Base-by-base conservation (phyloP, 2,797 vertebrate genomes). In the Pseudochirops cupreus region DNA sequence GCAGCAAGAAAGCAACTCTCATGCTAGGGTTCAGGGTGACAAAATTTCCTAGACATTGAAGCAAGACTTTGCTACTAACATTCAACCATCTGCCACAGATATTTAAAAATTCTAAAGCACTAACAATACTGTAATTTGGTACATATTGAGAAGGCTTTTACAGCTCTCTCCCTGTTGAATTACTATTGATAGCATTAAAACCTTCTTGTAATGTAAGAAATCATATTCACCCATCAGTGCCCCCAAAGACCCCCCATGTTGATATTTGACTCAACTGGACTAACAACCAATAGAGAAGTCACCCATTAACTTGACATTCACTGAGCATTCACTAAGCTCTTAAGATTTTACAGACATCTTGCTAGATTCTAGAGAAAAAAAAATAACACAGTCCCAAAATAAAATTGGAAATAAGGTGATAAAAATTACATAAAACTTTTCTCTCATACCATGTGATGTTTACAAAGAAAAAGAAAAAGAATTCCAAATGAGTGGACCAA, bases 61-160 rank as follows among this genome's bases (percentile, higher is more conserved):
- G 96, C 96, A 97, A 98, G 97, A 96, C 97, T 97, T 93, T 96
- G 97, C 97, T 97, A 96, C 96, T 96, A 97, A 96, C 97, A 91
- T 92, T 97, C 98, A 96, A 95, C 97, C 98, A 98, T 98, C 98
- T 98, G 98, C 97, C 97, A 97, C 95, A 98, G 97, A 98, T 98
- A 98, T 98, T 98, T 98, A 97, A 98, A 97, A 98, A 98, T 98
- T 98, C 97, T 98, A 98, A 97, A 98, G 98, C 97, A 97, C 95
- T 96, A 97, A 97, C 97, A 98, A 98, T 98, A 97, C 97, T 97
- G 97, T 97, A 98, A 98, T 98, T 97, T 98, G 96, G 96, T 97
- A 98, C 96, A 98, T 98, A 97, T 97, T 97, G 96, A 98, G 98
- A 96, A 95, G 92, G 96, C 97, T 98, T 98, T 97, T 97, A 97